Base-by-base conservation (phyloP, 2,888 invertebrate genomes). In the Ectemnius cavifrons region DNA sequence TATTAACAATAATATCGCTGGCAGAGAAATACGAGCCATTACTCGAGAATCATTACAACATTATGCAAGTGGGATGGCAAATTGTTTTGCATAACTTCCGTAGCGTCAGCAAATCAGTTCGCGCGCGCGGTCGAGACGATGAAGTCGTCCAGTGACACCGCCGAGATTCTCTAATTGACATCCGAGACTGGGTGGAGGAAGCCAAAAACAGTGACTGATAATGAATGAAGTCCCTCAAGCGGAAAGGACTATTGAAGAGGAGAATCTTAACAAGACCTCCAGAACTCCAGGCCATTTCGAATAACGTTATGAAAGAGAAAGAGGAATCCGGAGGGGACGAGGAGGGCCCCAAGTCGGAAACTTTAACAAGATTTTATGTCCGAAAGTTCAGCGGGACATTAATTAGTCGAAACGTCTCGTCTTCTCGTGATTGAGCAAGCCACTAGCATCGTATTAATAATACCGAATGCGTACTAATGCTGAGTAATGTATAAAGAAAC, bases 351-450 rank as follows among this genome's bases (percentile, higher is more conserved):
- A 8, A 52, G 5, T 52, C 52, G 16, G 5, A 16, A 52, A 52
- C 52, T 52, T 16, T 52, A 52, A 52, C 52, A 52, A 52, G 52
- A 52, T 52, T 52, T 16, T 16, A 52, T 16, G 52, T 14, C 52
- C 52, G 52, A 52, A 52, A 52, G n/a, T 52, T 52, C 16, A 52
- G 16, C 52, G n/a, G 52, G 52, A 52, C 52, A 4, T 52, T 52
- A 52, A 52, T 52, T 52, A 52, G 52, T 52, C 52, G 16, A 52
- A 52, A 52, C 52, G n/a, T 52, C 52, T 16, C 52, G 11, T 52
- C 16, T 52, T 14, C 52, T 16, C 52, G n/a, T 16, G 52, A 52
- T 52, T 37, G 37, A 37, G 37, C 37, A 37, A 37, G 5, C 37
- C 37, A 11, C 37, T 37, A 37, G 37, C 37, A 8, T 37, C 37